Evolutionary conservation across 2,888 invertebrate genomes (phyloP), one percentile per base, ranked within the genome.

Genomic region (Oscheius onirici): DNA sequence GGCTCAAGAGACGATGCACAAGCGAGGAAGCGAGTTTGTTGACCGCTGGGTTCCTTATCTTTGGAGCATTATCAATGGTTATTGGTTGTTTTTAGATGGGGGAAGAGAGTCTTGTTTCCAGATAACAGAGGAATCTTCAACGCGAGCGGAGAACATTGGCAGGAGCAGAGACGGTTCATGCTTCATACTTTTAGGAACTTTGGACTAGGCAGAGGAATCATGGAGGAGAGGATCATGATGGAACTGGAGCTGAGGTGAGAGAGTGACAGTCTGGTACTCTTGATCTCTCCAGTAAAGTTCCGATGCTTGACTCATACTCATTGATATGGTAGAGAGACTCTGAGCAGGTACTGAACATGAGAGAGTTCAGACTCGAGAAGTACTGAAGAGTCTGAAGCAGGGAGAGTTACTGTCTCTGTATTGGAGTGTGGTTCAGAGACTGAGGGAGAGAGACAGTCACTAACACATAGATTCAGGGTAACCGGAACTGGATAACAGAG

Each of bases 1-100:
- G 17, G 78, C 78, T 11, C 70, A 76, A 44, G 76, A 78, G 52
- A 66, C 66, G 1, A 70, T 70, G 70, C 22, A 63, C 15, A 70
- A 63, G 11, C 17, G 52, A n/a, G 70, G 70, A 20, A 51, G 41
- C 20, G 54, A 61, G 17, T 70, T 63, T 40, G 55, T 40, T 11
- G 70, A 70, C 17, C 22, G 70, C 15, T 70, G 70, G 70, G 24
- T 41, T 10, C 70, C 70, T 6, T 22, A 26, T 20, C 49, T 70
- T n/a, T 52, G 24, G 8, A 20, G 34, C 15, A 15, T 11, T 6
- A 17, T 52, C 20, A 58, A 24, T 15, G 20, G 70, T 63, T 8
- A 66, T 17, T 41, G 13, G 15, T 40, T 28, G 24, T 34, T 34
- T 34, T 8, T 8, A n/a, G n/a, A n/a, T n/a, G n/a, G 34, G 8